Evolutionary conservation across 2,797 vertebrate species (phyloP).

Genomic region (Falco peregrinus): DNA sequence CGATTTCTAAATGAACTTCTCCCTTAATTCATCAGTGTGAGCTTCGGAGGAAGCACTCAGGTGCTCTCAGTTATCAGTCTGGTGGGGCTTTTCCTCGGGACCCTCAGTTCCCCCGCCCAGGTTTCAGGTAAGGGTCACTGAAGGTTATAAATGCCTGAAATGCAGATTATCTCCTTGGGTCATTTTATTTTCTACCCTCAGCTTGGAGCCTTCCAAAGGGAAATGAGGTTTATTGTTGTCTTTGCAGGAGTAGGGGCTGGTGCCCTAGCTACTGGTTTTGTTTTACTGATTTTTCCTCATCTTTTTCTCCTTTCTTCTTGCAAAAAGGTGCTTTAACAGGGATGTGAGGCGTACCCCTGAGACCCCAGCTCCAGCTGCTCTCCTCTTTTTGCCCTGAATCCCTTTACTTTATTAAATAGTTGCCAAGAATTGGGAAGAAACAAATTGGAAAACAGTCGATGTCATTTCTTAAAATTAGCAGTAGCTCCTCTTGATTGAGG

Average conservation of each 20-base stretch:
- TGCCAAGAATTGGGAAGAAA: not conserved
- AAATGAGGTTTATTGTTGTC: not conserved
- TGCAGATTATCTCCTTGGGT: not conserved
- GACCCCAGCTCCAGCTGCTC: not conserved
- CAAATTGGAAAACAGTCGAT: not conserved
- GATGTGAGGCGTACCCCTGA: not conserved
- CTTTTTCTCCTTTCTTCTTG: constrained; percentile 27
- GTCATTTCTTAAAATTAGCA: not conserved
- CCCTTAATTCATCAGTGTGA: not conserved
- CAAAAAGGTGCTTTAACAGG: not conserved
- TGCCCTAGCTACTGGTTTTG: constrained; percentile 4
- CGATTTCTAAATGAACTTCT: not conserved
- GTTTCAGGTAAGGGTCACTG: accelerated
- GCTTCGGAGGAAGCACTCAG: accelerated
- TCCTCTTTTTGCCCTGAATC: not conserved
- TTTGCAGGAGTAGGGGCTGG: not conserved
- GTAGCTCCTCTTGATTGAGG: not conserved
- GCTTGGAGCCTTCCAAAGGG: not conserved
- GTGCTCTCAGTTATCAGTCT: not conserved
- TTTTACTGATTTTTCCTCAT: constrained; percentile 27
- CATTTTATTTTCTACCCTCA: accelerated
- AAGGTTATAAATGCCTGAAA: not conserved
- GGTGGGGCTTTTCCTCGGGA: not conserved
- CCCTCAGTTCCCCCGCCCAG: accelerated
- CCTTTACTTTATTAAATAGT: not conserved